A percentile compares a stretch with the other conserved stretches of the same genome.
Conservation (phyloP, 2,113 vertebrate genomes). For the Heterotilapia buettikoferi region DNA sequence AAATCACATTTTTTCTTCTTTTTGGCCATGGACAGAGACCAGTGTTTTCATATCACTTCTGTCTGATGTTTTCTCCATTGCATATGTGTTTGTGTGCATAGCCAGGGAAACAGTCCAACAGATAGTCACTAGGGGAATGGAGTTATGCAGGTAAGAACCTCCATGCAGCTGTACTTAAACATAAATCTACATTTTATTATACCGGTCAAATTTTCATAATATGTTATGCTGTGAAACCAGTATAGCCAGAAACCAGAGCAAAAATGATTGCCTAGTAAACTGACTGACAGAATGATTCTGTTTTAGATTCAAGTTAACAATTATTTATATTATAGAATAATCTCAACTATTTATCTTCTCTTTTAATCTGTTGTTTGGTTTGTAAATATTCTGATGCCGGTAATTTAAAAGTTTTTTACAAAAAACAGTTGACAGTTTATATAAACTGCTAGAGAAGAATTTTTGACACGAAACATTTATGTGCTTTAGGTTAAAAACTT, state of each 20-base stretch:
- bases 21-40: not conserved
- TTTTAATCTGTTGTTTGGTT: not conserved
- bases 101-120: not conserved
- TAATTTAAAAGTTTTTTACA: accelerated
- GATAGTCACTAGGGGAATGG: not conserved
- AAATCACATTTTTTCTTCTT: not conserved
- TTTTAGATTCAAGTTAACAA: not conserved
- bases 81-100: not conserved
- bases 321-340: not conserved
- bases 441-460: not conserved
- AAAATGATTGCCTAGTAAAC: not conserved
- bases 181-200: not conserved
- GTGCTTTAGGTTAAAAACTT: not conserved
- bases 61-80: not conserved
- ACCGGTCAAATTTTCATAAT: not conserved
- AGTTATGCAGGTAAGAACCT: not conserved
- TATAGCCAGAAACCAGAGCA: not conserved
- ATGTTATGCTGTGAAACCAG: not conserved
- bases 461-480: not conserved
- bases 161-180: not conserved
- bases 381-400: not conserved
- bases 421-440: accelerated
- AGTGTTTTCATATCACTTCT: not conserved
- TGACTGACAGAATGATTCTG: not conserved
- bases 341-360: not conserved